Base-by-base conservation (phyloP, 1,140 invertebrate species). In the Phymorhynchus buccinoides region DNA sequence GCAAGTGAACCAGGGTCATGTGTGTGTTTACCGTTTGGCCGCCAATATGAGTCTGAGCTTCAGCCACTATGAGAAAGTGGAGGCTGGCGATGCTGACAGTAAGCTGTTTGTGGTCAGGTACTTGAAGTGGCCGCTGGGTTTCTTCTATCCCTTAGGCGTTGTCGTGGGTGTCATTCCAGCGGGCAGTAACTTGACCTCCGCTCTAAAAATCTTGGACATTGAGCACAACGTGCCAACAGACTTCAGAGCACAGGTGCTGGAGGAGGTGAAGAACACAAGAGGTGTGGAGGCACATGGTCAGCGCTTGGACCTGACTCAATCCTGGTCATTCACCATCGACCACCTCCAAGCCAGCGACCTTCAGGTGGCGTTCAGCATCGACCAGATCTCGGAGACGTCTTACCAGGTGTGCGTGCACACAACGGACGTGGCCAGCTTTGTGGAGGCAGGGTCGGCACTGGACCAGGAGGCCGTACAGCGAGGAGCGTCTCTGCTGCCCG, bases 311-410 rank as follows among this genome's bases (percentile, higher is more conserved):
- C 66, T 90, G 22, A 88, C 89, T 44, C 84, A 89, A 2, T 4
- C 37, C 30, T 90, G 95, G 97, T 96, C 99, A 44, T 99, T 98
- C 91, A 98, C 97, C 0, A 98, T 99, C 1, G 98, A 99, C 95
- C 97, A 98, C 37, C 96, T 97, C 1, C 97, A 97, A 3, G 99
- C 98, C 92, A 99, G 98, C 7, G 98, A 99, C 92, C 99, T 99
- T 85, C 98, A 99, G 92, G 98, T 99, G 93, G 99, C 99, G 0
- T 93, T 99, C 1, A 99, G 99, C 93, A 88, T 93, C 39, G 88
- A 90, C 66, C 86, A 90, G 78, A 42, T 85, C 3, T 66, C 77
- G 22, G 88, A 91, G 77, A 89, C 87, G 27, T 81, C 84, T 37
- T 92, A 90, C 80, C 44, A 86, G 42, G 86, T 93, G 22, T 91